A percentile compares a stretch with the other conserved stretches of the same genome.
These are phyloP conservation scores for Orthonevra nobilis DNA, from an alignment of 2,888 invertebrate species.

Conservation along the genomic window DNA sequence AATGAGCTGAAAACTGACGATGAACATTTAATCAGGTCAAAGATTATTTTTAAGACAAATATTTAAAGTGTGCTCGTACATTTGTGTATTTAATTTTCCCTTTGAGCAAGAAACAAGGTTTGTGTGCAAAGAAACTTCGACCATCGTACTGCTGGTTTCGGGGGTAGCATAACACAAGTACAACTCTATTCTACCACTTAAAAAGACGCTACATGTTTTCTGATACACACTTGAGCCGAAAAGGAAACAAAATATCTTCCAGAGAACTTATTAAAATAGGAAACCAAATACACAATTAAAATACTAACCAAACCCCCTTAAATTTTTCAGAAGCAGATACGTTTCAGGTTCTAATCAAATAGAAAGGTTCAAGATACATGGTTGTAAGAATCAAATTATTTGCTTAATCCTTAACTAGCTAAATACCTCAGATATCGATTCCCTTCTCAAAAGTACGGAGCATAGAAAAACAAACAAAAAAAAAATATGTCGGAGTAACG, in stretches of 20 bases:
- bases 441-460: background rate
- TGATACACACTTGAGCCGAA: no score
- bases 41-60: slow-evolving; percentile 21
- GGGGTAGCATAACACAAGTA: no score
- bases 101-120: background rate
- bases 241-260: no score
- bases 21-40: slow-evolving; percentile 33
- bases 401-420: no score
- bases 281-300: slow-evolving; percentile 40
- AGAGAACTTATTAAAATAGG: no score
- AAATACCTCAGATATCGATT: slow-evolving; percentile 21
- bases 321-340: slow-evolving; percentile 1
- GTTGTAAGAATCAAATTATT: no score
- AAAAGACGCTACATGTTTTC: no score
- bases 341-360: slow-evolving; percentile 3
- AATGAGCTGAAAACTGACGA: no score
- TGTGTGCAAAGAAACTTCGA: background rate
- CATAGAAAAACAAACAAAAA: background rate
- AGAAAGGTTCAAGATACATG: slow-evolving; percentile 1
- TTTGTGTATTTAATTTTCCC: background rate
- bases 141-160: background rate
- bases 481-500: background rate
- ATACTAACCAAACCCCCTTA: slow-evolving; percentile 20
- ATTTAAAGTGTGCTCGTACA: background rate
- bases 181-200: no score